Evolutionary conservation across 2,888 invertebrate species (phyloP).

Genomic region (Limnephilus marmoratus): DNA sequence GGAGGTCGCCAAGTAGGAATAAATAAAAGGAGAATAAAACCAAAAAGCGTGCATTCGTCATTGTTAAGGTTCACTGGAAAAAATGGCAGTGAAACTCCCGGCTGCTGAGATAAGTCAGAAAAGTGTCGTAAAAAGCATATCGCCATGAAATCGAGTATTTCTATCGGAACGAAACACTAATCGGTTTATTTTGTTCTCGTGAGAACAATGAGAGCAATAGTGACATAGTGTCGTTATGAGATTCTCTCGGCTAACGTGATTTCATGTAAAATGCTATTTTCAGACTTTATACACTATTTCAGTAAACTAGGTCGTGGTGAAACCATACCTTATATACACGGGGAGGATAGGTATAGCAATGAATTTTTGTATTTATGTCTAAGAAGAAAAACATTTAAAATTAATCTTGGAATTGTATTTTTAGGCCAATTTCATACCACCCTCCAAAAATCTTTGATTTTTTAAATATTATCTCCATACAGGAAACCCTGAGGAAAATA

Average conservation of each 20-base stretch:
- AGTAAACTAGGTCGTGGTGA: not conserved
- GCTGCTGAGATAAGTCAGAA: not conserved
- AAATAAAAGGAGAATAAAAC: too few relatives aligned
- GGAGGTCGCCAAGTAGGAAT: not conserved
- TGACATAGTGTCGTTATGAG: not conserved
- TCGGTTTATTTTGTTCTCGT: slow-evolving; percentile 15
- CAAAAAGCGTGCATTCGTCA: not conserved
- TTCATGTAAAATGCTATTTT: not conserved
- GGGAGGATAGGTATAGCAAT: not conserved
- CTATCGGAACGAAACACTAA: not conserved
- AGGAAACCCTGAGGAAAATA: too few relatives aligned
- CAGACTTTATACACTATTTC: not conserved
- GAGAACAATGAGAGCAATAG: slow-evolving; percentile 35
- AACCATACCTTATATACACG: not conserved
- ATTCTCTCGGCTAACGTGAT: not conserved
- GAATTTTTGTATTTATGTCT: not conserved
- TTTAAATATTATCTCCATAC: too few relatives aligned
- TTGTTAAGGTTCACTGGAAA: not conserved
- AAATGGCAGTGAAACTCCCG: not conserved
- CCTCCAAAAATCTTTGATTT: too few relatives aligned
- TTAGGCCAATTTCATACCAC: too few relatives aligned
- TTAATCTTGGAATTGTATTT: too few relatives aligned
- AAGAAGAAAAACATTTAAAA: not conserved
- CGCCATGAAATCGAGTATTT: slow-evolving; percentile 11
- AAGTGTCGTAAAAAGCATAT: not conserved